A percentile compares a stretch with the other conserved stretches of the same genome.
phyloP scores from a whole-genome alignment of 2,113 vertebrate species.

The Coracopsis vasa region DNA sequence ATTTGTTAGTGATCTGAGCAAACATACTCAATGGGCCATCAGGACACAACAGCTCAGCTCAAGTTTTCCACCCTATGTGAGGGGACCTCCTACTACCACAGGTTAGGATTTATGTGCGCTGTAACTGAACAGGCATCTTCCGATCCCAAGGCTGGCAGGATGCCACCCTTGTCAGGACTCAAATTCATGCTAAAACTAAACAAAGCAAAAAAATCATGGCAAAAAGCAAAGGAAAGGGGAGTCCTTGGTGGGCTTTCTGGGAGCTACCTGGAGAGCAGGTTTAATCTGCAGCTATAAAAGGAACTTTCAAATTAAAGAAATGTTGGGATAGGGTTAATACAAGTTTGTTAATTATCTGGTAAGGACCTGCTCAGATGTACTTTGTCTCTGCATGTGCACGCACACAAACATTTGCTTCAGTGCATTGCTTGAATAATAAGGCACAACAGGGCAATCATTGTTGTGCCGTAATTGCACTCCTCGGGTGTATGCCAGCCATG shows the following conservation, averaged over 20 bases:
- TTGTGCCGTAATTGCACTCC: conserved; percentile 61
- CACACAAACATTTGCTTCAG: conserved; percentile 64
- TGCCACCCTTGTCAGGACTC: neutral
- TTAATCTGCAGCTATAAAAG: neutral
- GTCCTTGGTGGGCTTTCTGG: neutral
- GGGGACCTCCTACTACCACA: neutral
- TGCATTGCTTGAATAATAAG: conserved; percentile 65
- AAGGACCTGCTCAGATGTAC: conserved; percentile 60
- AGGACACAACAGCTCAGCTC: neutral
- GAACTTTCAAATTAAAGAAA: neutral
- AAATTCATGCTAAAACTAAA: neutral
- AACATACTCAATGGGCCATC: neutral
- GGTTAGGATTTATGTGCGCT: neutral
- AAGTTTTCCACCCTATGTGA: neutral
- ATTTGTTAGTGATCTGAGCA: neutral
- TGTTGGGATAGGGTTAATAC: conserved; percentile 41
- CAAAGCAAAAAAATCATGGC: neutral
- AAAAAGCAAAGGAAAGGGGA: neutral
- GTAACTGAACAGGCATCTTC: neutral
- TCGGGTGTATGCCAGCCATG: conserved; percentile 23
- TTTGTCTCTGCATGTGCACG: conserved; percentile 56
- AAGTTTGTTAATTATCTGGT: conserved; percentile 52
- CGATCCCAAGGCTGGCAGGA: neutral
- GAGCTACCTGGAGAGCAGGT: neutral
- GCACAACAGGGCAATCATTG: conserved; percentile 66